Conservation (phyloP, 2,888 invertebrate genomes). For the Morpho deidamia region DNA sequence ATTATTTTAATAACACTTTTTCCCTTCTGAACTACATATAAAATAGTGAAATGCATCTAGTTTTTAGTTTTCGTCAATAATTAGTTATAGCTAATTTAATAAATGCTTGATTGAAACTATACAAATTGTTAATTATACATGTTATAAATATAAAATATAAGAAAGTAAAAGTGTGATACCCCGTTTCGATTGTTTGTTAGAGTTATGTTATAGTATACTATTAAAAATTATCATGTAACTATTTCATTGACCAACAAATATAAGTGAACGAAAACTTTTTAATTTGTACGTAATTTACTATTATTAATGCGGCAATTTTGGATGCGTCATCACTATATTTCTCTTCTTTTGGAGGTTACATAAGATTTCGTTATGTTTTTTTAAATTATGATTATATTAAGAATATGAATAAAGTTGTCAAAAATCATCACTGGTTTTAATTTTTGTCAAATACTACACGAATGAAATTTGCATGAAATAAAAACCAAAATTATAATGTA, state of each 20-base stretch:
- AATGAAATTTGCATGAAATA: no score
- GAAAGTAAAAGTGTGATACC: constrained; percentile 17
- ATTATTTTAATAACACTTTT: no score
- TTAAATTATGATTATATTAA: constrained; percentile 65
- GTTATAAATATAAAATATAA: constrained; percentile 1
- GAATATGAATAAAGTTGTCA: constrained; percentile 69
- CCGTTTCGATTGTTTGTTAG: constrained; percentile 9
- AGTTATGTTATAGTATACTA: constrained; percentile 1
- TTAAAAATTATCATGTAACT: not conserved
- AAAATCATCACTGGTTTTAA: constrained; percentile 39
- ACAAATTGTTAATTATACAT: constrained; percentile 6
- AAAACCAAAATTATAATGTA: no score
- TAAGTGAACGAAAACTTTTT: not conserved
- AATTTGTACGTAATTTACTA: not conserved
- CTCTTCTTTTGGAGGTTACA: constrained; percentile 41
- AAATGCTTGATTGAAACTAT: not conserved
- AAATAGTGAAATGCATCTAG: not conserved
- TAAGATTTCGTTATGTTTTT: constrained; percentile 74
- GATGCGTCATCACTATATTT: constrained; percentile 13
- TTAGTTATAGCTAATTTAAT: not conserved
- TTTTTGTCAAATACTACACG: not conserved
- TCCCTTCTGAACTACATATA: no score
- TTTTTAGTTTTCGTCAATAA: not conserved
- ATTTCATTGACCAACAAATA: not conserved
- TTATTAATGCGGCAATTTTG: constrained; percentile 7